phyloP scores from a whole-genome alignment of 1,140 invertebrate species.

The Drosophila ficusphila region DNA sequence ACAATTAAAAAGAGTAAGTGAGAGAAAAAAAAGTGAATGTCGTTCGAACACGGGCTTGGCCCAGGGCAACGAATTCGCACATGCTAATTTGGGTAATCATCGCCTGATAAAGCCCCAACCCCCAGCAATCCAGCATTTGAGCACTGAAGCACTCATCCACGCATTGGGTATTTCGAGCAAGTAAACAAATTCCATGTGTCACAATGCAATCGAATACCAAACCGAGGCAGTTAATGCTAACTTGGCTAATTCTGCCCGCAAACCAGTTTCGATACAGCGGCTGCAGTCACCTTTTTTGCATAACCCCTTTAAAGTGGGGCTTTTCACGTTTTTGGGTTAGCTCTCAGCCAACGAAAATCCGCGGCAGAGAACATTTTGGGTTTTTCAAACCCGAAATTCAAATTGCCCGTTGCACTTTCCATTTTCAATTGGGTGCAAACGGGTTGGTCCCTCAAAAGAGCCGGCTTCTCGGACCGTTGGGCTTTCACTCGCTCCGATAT shows the following conservation, averaged over 20 bases:
- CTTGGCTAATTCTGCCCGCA: constrained; percentile 74
- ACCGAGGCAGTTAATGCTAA: constrained; percentile 43
- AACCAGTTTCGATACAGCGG: constrained; percentile 61
- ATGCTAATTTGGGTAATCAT: constrained; percentile 36
- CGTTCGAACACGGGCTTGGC: constrained; percentile 20
- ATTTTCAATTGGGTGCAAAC: constrained; percentile 42
- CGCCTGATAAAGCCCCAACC: constrained; percentile 7
- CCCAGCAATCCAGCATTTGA: neutral
- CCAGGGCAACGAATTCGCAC: constrained; percentile 15
- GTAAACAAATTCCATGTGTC: constrained; percentile 40
- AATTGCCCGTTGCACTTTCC: constrained; percentile 21
- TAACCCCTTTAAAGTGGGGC: constrained; percentile 56
- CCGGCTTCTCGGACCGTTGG: constrained; percentile 18
- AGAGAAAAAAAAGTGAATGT: constrained; percentile 60
- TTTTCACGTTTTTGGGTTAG: constrained; percentile 52
- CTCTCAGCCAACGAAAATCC: constrained; percentile 5
- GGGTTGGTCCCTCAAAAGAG: constrained; percentile 34
- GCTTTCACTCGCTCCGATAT: constrained; percentile 44
- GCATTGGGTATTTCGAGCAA: constrained; percentile 24
- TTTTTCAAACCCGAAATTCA: constrained; percentile 11
- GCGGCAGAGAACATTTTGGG: constrained; percentile 47
- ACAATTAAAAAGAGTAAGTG: constrained; percentile 44
- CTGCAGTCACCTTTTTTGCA: constrained; percentile 68
- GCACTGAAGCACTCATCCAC: constrained; percentile 15
- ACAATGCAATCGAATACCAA: constrained; percentile 51